A percentile compares a stretch with the other conserved stretches of the same genome.
phyloP scores from a whole-genome alignment of 2,113 vertebrate genomes.

The Mandrillus leucophaeus region DNA sequence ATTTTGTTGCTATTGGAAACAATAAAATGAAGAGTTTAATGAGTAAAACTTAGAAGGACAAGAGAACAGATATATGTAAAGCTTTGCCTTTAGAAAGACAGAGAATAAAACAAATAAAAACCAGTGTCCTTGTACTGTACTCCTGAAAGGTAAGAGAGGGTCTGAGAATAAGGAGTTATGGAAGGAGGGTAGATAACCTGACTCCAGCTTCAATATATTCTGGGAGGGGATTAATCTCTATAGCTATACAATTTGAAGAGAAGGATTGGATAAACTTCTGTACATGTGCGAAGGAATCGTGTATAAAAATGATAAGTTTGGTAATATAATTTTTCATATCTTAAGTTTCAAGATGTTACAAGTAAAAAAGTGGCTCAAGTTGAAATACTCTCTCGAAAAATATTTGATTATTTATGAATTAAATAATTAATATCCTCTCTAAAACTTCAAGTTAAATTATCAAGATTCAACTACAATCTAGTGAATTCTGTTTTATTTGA shows the following conservation, averaged over 20 bases:
- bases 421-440: neutral
- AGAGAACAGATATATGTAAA: neutral
- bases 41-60: neutral
- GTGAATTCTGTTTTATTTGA: neutral
- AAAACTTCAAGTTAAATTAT: neutral
- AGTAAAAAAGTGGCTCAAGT: neutral
- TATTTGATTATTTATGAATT: neutral
- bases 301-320: neutral
- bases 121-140: fast-evolving
- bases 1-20: neutral
- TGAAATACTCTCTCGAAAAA: neutral
- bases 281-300: neutral
- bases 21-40: neutral
- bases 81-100: neutral
- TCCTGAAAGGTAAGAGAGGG: neutral
- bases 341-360: neutral
- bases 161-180: neutral
- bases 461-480: neutral
- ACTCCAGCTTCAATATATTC: neutral
- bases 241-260: neutral
- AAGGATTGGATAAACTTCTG: neutral
- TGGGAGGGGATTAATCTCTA: neutral
- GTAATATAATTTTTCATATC: neutral
- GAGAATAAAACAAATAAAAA: neutral
- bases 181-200: neutral